phyloP scores from a whole-genome alignment of 2,797 vertebrate species.

The Emys orbicularis region DNA sequence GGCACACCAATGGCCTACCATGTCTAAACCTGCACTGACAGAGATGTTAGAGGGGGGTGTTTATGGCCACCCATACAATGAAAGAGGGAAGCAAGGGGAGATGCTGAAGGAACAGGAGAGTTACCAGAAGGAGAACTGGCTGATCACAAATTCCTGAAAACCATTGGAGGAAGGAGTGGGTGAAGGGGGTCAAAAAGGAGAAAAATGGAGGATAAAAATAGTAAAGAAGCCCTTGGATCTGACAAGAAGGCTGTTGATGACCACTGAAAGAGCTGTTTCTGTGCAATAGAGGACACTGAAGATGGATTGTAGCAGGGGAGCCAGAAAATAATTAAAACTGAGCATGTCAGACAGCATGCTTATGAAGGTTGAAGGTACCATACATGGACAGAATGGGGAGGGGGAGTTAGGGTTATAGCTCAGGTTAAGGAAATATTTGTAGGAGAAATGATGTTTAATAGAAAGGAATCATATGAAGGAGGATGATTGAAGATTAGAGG shows the following conservation, averaged over 20 bases:
- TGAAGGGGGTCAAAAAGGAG: background rate
- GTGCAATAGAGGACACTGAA: background rate
- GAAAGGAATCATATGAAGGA: background rate
- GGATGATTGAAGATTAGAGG: background rate
- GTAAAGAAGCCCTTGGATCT: background rate
- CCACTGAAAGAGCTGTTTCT: background rate
- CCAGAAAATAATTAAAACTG: background rate
- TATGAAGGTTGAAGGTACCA: background rate
- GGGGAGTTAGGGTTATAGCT: background rate
- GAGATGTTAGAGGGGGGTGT: background rate
- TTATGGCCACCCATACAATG: background rate
- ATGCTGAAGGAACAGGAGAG: background rate
- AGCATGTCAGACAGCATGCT: background rate
- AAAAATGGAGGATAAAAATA: background rate
- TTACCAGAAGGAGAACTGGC: background rate
- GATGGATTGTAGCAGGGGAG: background rate
- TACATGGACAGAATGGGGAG: background rate
- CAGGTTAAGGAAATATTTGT: background rate
- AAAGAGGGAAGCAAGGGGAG: background rate
- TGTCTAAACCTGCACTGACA: background rate
- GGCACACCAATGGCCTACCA: background rate
- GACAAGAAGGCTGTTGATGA: background rate
- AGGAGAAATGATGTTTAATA: background rate
- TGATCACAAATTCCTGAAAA: background rate
- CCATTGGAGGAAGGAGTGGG: background rate